These are phyloP conservation scores for Pterocles burchelli DNA, from an alignment of 2,113 vertebrate genomes.

Conservation along the genomic window DNA sequence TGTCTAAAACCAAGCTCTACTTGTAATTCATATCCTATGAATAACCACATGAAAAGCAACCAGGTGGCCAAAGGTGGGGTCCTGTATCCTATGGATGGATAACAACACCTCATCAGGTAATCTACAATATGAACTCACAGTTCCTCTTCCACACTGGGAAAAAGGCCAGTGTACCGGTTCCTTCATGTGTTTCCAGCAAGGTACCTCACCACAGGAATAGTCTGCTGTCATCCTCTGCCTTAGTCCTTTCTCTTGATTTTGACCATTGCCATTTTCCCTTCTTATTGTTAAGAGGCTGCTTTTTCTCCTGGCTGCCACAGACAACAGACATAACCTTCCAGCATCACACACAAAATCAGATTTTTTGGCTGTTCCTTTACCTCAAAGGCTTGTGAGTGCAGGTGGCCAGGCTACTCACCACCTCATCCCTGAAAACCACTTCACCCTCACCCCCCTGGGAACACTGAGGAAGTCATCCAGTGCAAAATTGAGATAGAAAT, in stretches of 20 bases:
- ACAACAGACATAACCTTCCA: neutral
- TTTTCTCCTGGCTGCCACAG: neutral
- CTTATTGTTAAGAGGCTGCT: neutral
- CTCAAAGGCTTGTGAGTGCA: neutral
- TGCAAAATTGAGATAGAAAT: conserved; percentile 5
- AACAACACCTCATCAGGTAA: neutral
- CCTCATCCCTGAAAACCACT: neutral
- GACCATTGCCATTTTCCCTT: neutral
- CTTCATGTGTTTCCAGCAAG: neutral
- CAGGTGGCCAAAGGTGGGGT: neutral
- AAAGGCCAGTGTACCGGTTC: neutral
- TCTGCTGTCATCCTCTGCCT: neutral
- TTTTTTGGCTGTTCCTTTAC: neutral
- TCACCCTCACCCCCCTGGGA: neutral
- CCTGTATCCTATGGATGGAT: neutral
- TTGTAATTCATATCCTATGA: neutral
- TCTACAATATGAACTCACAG: neutral
- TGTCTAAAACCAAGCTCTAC: neutral
- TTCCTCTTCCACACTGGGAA: neutral
- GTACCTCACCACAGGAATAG: neutral
- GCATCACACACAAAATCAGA: neutral
- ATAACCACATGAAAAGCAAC: neutral
- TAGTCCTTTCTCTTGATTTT: neutral
- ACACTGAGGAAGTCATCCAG: neutral
- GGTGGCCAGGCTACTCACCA: neutral